These are phyloP conservation scores for Gasterosteus nipponicus DNA, from an alignment of 2,113 vertebrate species.

Conservation along the genomic window DNA sequence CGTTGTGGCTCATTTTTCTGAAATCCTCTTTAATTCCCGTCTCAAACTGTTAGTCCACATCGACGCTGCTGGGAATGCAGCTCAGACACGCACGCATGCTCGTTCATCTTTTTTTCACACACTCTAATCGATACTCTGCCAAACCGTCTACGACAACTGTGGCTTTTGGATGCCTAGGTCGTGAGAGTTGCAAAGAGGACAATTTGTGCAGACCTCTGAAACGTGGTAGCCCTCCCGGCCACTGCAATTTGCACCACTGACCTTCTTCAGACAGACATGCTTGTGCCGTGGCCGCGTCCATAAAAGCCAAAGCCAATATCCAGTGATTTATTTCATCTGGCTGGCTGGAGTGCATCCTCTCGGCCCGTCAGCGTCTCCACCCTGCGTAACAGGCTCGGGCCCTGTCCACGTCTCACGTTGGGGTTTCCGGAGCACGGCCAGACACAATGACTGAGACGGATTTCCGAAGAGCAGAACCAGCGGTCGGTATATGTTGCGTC, in stretches of 20 bases:
- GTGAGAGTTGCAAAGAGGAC: slow-evolving; percentile 42
- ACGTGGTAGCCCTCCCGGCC: slow-evolving; percentile 18
- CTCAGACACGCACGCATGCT: slow-evolving; percentile 20
- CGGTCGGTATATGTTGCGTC: slow-evolving; percentile 9
- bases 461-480: slow-evolving; percentile 10
- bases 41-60: slow-evolving; percentile 36
- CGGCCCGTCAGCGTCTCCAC: not conserved
- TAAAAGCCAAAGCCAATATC: slow-evolving; percentile 62
- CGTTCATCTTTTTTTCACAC: slow-evolving; percentile 25
- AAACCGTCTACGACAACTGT: not conserved
- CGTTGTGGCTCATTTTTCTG: slow-evolving; percentile 16
- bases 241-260: slow-evolving; percentile 60
- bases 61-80: slow-evolving; percentile 24
- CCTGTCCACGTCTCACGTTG: slow-evolving; percentile 1
- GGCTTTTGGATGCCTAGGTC: slow-evolving; percentile 54
- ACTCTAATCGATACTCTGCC: slow-evolving; percentile 12
- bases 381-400: too few species aligned
- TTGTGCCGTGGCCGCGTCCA: slow-evolving; percentile 37
- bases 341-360: slow-evolving; percentile 54
- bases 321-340: slow-evolving; percentile 70
- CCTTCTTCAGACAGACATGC: slow-evolving; percentile 63
- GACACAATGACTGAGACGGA: slow-evolving; percentile 31
- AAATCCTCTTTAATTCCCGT: slow-evolving; percentile 27
- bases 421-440: slow-evolving; percentile 12
- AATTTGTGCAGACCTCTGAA: slow-evolving; percentile 43